These are phyloP conservation scores for Chrysaora quinquecirrha DNA, from an alignment of 30 jellyfish, hydroid and myxozoan species.

Conservation along the genomic window DNA sequence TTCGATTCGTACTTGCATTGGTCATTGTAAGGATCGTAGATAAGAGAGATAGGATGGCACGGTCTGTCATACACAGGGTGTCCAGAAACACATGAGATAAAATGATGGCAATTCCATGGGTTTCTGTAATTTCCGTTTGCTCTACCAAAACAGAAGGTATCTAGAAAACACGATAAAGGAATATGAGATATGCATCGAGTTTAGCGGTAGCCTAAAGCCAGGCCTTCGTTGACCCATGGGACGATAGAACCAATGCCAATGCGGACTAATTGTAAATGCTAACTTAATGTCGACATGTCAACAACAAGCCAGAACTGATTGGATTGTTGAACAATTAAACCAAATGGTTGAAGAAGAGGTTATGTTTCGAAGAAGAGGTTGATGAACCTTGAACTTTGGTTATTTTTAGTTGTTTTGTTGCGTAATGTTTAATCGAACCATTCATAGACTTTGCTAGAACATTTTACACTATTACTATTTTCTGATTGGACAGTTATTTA, in stretches of 20 bases:
- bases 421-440: too few relatives aligned
- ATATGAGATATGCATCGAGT: background rate
- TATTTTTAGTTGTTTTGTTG: too few relatives aligned
- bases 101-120: slow-evolving; percentile 94
- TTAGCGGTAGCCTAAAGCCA: background rate
- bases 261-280: too few relatives aligned
- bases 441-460: too few relatives aligned
- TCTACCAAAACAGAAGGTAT: slow-evolving; percentile 62
- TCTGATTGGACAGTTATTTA: too few relatives aligned
- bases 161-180: background rate
- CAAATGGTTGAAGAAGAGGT: too few relatives aligned
- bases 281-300: too few relatives aligned
- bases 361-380: too few relatives aligned
- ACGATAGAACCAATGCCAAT: background rate
- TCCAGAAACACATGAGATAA: slow-evolving; percentile 68
- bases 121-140: slow-evolving; percentile 73
- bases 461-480: too few relatives aligned
- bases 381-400: too few relatives aligned
- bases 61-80: slow-evolving; percentile 63
- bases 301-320: background rate
- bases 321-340: too few relatives aligned
- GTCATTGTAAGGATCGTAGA: slow-evolving; percentile 79
- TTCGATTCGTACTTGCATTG: slow-evolving; percentile 54
- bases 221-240: background rate
- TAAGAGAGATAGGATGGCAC: slow-evolving; percentile 67